phyloP scores from a whole-genome alignment of 2,888 invertebrate species.

The Caenorhabditis japonica region DNA sequence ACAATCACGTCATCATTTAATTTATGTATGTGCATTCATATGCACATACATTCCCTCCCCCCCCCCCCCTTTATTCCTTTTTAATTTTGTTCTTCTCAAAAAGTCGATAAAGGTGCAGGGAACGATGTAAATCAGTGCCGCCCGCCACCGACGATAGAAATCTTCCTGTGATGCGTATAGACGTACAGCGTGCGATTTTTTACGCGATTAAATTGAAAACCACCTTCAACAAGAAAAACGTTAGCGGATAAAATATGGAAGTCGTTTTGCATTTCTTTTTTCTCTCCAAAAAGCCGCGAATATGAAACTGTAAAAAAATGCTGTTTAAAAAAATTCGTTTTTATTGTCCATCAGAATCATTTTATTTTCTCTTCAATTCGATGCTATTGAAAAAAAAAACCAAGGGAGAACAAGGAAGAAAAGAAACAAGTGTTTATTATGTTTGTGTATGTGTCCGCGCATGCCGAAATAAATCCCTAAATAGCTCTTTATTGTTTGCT shows the following conservation, averaged over 20 bases:
- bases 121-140: slow-evolving; percentile 50
- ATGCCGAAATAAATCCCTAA: slow-evolving; percentile 52
- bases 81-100: too few species aligned
- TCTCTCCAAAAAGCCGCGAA: too few species aligned
- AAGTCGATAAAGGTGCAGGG: neutral
- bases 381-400: neutral
- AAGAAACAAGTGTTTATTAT: slow-evolving; percentile 51
- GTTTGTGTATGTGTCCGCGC: slow-evolving; percentile 45
- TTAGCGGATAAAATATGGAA: too few species aligned
- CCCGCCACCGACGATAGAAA: slow-evolving; percentile 36
- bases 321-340: too few species aligned
- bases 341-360: slow-evolving; percentile 1
- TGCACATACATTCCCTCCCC: too few species aligned
- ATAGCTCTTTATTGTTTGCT: slow-evolving; percentile 51
- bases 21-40: too few species aligned
- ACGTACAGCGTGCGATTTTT: slow-evolving; percentile 32
- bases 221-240: too few species aligned
- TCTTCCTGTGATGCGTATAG: slow-evolving; percentile 11
- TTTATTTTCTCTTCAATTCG: slow-evolving; percentile 6
- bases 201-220: slow-evolving; percentile 32
- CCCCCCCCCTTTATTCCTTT: too few species aligned
- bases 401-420: too few species aligned
- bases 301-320: too few species aligned
- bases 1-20: neutral
- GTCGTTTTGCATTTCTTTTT: slow-evolving; percentile 6